Conservation (phyloP, 2,888 invertebrate species). For the Caenorhabditis afra region DNA sequence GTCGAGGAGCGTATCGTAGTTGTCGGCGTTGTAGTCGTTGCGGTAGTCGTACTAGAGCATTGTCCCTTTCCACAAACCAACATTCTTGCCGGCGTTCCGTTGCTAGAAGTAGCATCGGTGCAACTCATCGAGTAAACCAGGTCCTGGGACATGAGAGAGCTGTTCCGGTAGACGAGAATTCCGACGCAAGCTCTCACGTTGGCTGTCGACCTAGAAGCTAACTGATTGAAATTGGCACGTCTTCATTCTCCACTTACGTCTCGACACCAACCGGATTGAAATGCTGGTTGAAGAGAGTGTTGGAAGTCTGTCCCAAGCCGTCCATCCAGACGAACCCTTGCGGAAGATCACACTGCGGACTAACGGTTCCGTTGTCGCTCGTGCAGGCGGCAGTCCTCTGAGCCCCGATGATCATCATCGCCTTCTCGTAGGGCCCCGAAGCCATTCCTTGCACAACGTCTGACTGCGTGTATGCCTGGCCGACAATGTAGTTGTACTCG, state of each 20-base stretch:
- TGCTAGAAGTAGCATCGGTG: neutral
- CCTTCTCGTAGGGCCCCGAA: constrained; percentile 1
- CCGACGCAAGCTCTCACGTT: constrained; percentile 16
- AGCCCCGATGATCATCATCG: constrained; percentile 40
- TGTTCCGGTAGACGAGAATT: constrained; percentile 9
- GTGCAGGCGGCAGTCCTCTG: constrained; percentile 10
- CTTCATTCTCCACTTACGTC: neutral
- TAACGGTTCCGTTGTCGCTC: neutral
- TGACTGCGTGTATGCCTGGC: constrained; percentile 14
- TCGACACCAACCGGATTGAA: constrained; percentile 11
- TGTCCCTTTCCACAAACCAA: constrained; percentile 19
- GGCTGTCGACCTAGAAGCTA: neutral
- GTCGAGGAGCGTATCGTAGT: constrained; percentile 1
- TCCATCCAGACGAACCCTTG: constrained; percentile 17
- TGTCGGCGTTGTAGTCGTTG: neutral
- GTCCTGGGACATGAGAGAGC: neutral
- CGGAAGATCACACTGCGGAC: constrained; percentile 1
- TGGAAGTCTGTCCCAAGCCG: constrained; percentile 10
- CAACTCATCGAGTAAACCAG: constrained; percentile 19
- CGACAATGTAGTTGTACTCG: constrained; percentile 26
- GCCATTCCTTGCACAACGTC: constrained; percentile 4
- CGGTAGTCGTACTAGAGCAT: constrained; percentile 5
- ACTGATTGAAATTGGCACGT: neutral
- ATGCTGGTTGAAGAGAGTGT: constrained; percentile 18
- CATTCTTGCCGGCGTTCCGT: constrained; percentile 17